Percentiles rank a stretch among this genome's conserved stretches.
phyloP scores from a whole-genome alignment of 2,113 vertebrate species.

The Callionymus lyra region DNA sequence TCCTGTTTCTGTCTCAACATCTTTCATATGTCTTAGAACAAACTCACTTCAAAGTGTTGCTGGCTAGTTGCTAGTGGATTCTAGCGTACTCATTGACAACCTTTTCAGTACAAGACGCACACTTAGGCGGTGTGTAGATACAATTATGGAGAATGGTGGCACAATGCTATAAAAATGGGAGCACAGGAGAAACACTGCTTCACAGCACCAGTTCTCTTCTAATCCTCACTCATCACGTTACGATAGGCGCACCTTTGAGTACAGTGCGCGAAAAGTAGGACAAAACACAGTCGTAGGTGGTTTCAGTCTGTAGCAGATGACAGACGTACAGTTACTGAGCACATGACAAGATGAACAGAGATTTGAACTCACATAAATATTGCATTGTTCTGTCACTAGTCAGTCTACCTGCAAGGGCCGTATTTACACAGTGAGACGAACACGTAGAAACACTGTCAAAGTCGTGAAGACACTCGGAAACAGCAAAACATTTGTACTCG shows the following conservation, averaged over 20 bases:
- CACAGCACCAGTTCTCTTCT: too few species aligned
- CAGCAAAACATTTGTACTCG: conserved; percentile 49
- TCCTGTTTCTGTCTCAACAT: too few species aligned
- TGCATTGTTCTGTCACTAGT: conserved; percentile 52
- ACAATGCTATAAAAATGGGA: too few species aligned
- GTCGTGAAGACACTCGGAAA: conserved; percentile 53
- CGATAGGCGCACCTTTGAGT: background rate
- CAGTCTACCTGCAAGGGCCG: conserved; percentile 28
- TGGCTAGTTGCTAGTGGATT: too few species aligned
- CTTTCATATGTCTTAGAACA: too few species aligned
- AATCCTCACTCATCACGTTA: too few species aligned
- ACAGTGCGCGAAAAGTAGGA: conserved; percentile 22
- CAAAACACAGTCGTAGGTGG: conserved; percentile 9
- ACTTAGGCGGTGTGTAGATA: too few species aligned
- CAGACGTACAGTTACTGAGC: conserved; percentile 39
- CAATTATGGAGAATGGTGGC: too few species aligned
- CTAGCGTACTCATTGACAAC: too few species aligned
- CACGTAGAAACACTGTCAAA: conserved; percentile 39
- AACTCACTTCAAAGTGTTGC: too few species aligned
- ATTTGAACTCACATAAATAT: conserved; percentile 59
- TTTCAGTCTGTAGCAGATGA: conserved; percentile 12
- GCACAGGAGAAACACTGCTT: too few species aligned
- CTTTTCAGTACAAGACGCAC: too few species aligned
- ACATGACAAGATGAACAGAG: conserved; percentile 32
- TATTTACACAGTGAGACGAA: conserved; percentile 45